Evolutionary conservation across 2,113 vertebrate species (phyloP).

Genomic region (Fregetta grallaria): DNA sequence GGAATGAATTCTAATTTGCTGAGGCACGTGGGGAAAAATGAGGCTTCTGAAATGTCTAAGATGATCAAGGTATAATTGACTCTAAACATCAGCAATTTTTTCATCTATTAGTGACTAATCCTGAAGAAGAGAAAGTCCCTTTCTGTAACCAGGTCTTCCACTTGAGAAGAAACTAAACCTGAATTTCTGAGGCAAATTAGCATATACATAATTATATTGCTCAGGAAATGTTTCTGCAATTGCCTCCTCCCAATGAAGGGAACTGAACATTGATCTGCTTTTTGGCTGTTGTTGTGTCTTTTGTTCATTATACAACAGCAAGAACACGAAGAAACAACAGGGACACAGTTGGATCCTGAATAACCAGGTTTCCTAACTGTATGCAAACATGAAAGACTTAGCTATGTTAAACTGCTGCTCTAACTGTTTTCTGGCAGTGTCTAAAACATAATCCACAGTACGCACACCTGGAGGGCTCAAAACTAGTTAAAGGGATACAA

Average conservation of each 20-base stretch:
- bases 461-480: not conserved
- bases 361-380: slow-evolving; percentile 40
- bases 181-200: slow-evolving; percentile 27
- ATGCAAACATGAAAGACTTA: slow-evolving; percentile 30
- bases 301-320: slow-evolving; percentile 38
- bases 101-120: not conserved
- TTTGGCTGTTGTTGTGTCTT: slow-evolving; percentile 24
- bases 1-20: not conserved
- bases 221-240: slow-evolving; percentile 45
- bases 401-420: slow-evolving; percentile 11
- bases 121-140: not conserved
- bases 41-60: not conserved
- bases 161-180: not conserved
- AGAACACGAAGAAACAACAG: not conserved
- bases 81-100: slow-evolving; percentile 8
- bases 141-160: not conserved
- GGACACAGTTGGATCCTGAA: slow-evolving; percentile 37
- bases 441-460: not conserved
- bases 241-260: slow-evolving; percentile 6
- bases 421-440: slow-evolving; percentile 9
- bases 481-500: not conserved
- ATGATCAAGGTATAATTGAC: not conserved
- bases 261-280: not conserved
- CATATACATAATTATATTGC: slow-evolving; percentile 31
- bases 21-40: not conserved